Percentiles rank a stretch among this genome's conserved stretches.
These are phyloP conservation scores for Tachuris rubrigastra DNA, from an alignment of 2,113 vertebrate genomes.

Conservation along the genomic window DNA sequence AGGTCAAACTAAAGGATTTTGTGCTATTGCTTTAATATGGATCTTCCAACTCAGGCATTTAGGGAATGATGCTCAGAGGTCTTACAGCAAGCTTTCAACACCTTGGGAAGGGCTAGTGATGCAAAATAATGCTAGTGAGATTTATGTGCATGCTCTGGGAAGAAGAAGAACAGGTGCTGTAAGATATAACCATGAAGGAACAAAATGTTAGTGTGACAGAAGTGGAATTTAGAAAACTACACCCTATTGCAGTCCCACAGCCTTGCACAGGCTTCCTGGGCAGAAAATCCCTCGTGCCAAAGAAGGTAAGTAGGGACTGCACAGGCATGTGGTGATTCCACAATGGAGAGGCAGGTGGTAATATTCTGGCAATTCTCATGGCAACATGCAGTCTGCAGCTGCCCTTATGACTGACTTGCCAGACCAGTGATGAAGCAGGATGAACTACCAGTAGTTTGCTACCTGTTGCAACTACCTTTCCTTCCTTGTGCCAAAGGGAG, in stretches of 20 bases:
- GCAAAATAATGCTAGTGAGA: background rate
- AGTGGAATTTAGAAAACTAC: background rate
- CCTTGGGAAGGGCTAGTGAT: background rate
- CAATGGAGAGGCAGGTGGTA: fast-evolving
- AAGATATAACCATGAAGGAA: background rate
- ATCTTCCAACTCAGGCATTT: background rate
- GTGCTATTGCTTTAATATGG: background rate
- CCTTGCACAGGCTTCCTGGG: background rate
- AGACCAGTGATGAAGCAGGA: background rate
- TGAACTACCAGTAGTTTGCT: background rate
- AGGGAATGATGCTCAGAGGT: background rate
- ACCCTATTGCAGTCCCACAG: background rate
- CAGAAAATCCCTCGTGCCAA: background rate
- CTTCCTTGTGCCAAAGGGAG: background rate
- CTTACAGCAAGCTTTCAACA: background rate
- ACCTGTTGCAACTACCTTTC: background rate
- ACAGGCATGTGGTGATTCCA: fast-evolving
- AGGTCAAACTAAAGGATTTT: background rate
- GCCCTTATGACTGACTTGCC: background rate
- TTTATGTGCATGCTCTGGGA: background rate
- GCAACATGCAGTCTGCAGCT: background rate
- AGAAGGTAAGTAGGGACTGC: fast-evolving
- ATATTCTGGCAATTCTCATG: background rate
- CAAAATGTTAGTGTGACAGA: background rate
- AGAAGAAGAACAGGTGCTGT: background rate